Percentiles rank a stretch among this genome's conserved stretches.
These are phyloP conservation scores for Pogoniulus pusillus DNA, from an alignment of 2,797 vertebrate genomes.

Conservation along the genomic window DNA sequence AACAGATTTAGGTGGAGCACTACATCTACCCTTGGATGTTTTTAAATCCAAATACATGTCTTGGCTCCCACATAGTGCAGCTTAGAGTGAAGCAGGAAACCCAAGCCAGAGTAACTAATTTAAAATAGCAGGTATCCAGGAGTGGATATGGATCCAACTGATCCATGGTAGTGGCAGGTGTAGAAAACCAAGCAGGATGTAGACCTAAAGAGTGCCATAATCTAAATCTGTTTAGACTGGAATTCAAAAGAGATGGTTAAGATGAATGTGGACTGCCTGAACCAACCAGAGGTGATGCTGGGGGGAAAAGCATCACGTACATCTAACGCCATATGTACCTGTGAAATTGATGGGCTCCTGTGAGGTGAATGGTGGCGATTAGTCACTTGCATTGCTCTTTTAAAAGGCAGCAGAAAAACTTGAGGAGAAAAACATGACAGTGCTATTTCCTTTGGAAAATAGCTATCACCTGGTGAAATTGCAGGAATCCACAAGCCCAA, in stretches of 20 bases:
- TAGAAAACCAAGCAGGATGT: background rate
- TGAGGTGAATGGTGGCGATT: background rate
- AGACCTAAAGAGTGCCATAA: background rate
- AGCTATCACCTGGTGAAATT: background rate
- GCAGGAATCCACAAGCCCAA: background rate
- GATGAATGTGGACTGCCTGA: background rate
- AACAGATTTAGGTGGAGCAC: background rate
- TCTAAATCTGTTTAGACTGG: background rate
- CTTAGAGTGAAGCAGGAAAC: background rate
- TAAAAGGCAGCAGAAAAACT: background rate
- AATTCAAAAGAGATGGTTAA: background rate
- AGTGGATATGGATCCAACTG: background rate
- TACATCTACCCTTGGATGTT: background rate
- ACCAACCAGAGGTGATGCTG: background rate
- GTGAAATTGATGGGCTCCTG: background rate
- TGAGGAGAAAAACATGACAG: background rate
- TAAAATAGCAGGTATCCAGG: background rate
- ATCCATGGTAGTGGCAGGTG: background rate
- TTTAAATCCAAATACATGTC: background rate
- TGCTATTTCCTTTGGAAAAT: background rate
- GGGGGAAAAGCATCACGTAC: background rate
- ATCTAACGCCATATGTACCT: fast-evolving
- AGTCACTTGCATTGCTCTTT: background rate
- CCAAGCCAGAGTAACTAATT: background rate
- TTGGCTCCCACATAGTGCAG: background rate